Percentiles rank a stretch among this genome's conserved stretches.
These are phyloP conservation scores for Bradypodion ventrale DNA, from an alignment of 2,797 vertebrate genomes.

Conservation along the genomic window DNA sequence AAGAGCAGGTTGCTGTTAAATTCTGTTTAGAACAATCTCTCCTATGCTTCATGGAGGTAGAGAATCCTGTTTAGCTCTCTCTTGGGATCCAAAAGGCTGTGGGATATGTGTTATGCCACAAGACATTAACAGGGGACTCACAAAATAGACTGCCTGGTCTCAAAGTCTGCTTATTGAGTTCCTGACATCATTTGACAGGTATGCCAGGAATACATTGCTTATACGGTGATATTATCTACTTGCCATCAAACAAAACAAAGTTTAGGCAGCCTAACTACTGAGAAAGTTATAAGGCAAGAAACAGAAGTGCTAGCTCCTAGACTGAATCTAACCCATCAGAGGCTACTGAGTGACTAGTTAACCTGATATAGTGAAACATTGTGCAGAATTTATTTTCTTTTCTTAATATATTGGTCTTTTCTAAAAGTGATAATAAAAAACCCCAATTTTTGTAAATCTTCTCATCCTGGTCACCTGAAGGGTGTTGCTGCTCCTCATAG, in stretches of 20 bases:
- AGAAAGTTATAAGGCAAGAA: not conserved
- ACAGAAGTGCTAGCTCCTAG: not conserved
- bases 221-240: not conserved
- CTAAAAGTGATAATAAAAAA: not conserved
- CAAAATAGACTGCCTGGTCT: not conserved
- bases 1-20: conserved; percentile 26
- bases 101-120: not conserved
- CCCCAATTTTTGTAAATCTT: not conserved
- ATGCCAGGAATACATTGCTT: not conserved
- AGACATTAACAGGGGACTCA: not conserved
- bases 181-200: not conserved
- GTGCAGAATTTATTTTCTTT: not conserved
- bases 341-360: not conserved
- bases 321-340: not conserved
- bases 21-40: not conserved
- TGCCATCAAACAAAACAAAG: not conserved
- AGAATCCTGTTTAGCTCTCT: not conserved
- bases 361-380: not conserved
- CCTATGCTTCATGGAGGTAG: not conserved
- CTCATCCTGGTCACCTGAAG: not conserved
- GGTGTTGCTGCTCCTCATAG: not conserved
- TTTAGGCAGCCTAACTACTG: not conserved
- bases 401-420: not conserved
- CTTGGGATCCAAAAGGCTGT: not conserved
- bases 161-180: not conserved